These are phyloP conservation scores for Rotaria sp. DNA, from an alignment of 2,888 invertebrate genomes.

Conservation along the genomic window DNA sequence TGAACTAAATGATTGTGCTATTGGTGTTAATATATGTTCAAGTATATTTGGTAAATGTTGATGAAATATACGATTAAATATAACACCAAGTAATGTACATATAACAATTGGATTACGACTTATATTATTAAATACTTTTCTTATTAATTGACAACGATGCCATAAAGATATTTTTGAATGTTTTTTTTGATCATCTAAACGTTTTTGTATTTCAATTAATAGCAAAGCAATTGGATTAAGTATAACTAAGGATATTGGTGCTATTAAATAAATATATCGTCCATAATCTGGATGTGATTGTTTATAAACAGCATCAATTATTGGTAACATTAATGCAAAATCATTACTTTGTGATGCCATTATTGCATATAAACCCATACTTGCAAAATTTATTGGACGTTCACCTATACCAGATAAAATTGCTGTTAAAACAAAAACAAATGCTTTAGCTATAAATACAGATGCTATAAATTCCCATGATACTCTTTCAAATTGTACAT, in stretches of 20 bases:
- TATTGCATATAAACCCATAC: conserved; percentile 82
- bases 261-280: conserved; percentile 80
- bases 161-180: not conserved
- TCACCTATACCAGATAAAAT: conserved; percentile 68
- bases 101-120: conserved; percentile 78
- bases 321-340: conserved; percentile 89
- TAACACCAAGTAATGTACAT: conserved; percentile 80
- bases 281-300: conserved; percentile 80
- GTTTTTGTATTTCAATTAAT: conserved; percentile 73
- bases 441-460: conserved; percentile 73
- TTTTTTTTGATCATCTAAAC: conserved; percentile 48
- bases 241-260: conserved; percentile 82
- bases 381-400: conserved; percentile 70
- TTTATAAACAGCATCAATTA: conserved; percentile 77
- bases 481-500: conserved; percentile 70
- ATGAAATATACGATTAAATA: conserved; percentile 73
- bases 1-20: conserved; percentile 72
- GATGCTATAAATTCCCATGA: conserved; percentile 77
- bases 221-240: conserved; percentile 84
- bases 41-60: conserved; percentile 71
- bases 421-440: conserved; percentile 65
- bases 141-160: not conserved
- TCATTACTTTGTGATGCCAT: conserved; percentile 95
- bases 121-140: conserved; percentile 56
- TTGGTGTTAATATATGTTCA: conserved; percentile 63